These are phyloP conservation scores for Uromys caudimaculatus DNA, from an alignment of 2,797 vertebrate genomes.

Conservation along the genomic window DNA sequence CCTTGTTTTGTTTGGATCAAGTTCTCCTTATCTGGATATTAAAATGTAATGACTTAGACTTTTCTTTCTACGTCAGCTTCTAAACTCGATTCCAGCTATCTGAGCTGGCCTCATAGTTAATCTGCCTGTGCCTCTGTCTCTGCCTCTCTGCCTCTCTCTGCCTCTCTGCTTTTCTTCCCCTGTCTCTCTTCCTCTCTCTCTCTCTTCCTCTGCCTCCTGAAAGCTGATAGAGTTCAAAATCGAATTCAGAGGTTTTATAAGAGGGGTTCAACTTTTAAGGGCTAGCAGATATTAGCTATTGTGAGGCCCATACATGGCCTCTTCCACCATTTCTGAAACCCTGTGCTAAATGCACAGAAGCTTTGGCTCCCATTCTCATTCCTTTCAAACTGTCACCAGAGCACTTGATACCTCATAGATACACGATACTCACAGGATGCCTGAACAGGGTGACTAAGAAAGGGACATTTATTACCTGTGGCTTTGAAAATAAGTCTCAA, in stretches of 20 bases:
- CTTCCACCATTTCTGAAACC: background rate
- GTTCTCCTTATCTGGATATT: background rate
- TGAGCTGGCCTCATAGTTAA: background rate
- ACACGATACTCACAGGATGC: background rate
- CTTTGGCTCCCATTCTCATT: background rate
- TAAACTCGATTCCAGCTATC: background rate
- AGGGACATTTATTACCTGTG: constrained; percentile 9
- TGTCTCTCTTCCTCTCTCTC: accelerated
- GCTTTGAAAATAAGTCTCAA: constrained; percentile 55
- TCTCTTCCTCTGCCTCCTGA: background rate
- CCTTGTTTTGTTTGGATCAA: background rate
- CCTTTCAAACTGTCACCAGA: constrained; percentile 22
- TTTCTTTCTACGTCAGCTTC: background rate
- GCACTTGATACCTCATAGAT: constrained; percentile 42
- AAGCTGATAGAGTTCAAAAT: background rate
- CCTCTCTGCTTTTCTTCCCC: no score
- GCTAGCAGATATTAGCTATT: background rate
- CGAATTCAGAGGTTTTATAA: background rate
- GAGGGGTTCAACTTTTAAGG: background rate
- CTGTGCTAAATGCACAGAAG: background rate
- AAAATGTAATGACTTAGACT: background rate
- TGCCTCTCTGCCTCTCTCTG: background rate
- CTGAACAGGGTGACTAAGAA: background rate
- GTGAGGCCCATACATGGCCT: background rate
- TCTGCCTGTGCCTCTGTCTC: background rate